Base-by-base conservation (phyloP, 2,113 vertebrate species). In the Cervus canadensis region DNA sequence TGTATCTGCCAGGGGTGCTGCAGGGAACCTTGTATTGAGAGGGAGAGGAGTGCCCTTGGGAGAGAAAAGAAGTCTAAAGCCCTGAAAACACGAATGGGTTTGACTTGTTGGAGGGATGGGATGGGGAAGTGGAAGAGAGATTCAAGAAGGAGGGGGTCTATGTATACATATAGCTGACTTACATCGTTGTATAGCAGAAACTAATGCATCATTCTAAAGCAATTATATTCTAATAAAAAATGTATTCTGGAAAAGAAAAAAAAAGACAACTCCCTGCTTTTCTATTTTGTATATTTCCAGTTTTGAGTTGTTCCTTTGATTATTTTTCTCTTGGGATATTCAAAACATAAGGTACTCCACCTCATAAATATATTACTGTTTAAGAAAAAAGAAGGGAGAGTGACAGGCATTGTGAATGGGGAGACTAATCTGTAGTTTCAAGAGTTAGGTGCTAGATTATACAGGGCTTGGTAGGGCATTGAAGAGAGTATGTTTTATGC, bases 31-130 rank as follows among this genome's bases (percentile, higher is more conserved):
- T 52, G 5, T 71, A 6, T 2, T 11, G 4, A 26, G 62, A 59
- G 11, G 1, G n/a, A 0, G 4, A 10, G 86, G 23, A 60, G 3
- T 7, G 5, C 1, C 7, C 13, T 15, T 3, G 19, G 43, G 6
- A 91, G n/a, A 93, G 7, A 12, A 82, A 95, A 50, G 25, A 48
- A 50, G 23, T 52, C 45, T 15, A 85, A 87, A 83, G 48, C 7
- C 14, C 9, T 92, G 12, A 96, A 91, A 87, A 54, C 33, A 43
- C 3, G 21, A 64, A 56, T 40, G 2, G 2, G 2, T 1, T 33
- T 8, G 6, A 15, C 15, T 50, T 52, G 15, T 8, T 86, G 9
- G 11, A 40, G 71, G 71, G 71, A 43, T 76, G 71, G 23, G 23
- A 26, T 26, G 12, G 40, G 6, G 40, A 76, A 43, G 71, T 3